Percentiles rank a stretch among this genome's conserved stretches.
phyloP scores from a whole-genome alignment of 2,797 vertebrate species.

The Psittacula echo region DNA sequence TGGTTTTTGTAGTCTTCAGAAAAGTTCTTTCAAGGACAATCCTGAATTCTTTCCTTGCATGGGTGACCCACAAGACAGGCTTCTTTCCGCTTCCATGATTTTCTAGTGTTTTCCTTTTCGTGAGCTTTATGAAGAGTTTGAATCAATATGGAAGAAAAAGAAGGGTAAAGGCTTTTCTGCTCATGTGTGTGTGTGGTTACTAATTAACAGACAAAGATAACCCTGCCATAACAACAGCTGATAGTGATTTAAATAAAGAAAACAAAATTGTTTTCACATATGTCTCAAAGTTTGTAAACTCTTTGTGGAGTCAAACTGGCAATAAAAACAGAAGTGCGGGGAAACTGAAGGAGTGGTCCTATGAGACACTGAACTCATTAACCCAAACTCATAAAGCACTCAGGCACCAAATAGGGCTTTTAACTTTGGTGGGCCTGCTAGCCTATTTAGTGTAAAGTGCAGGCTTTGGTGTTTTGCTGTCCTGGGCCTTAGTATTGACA shows the following conservation, averaged over 20 bases:
- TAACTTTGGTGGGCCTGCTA: not conserved
- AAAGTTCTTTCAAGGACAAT: constrained; percentile 2
- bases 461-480: not conserved
- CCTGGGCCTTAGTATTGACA: not conserved
- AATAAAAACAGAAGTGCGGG: not conserved
- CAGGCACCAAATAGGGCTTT: not conserved
- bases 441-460: not conserved
- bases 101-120: not conserved
- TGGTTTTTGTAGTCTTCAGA: not conserved
- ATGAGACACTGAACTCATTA: not conserved
- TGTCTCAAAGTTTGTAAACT: fast-evolving
- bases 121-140: not conserved
- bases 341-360: not conserved
- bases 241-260: not conserved
- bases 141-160: not conserved
- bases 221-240: not conserved
- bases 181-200: not conserved
- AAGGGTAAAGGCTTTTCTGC: not conserved
- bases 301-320: not conserved
- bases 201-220: not conserved
- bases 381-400: not conserved
- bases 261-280: not conserved
- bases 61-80: not conserved
- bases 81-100: not conserved
- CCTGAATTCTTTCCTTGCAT: not conserved